Evolutionary conservation across 2,888 invertebrate genomes (phyloP).

Genomic region (Myopa testacea): DNA sequence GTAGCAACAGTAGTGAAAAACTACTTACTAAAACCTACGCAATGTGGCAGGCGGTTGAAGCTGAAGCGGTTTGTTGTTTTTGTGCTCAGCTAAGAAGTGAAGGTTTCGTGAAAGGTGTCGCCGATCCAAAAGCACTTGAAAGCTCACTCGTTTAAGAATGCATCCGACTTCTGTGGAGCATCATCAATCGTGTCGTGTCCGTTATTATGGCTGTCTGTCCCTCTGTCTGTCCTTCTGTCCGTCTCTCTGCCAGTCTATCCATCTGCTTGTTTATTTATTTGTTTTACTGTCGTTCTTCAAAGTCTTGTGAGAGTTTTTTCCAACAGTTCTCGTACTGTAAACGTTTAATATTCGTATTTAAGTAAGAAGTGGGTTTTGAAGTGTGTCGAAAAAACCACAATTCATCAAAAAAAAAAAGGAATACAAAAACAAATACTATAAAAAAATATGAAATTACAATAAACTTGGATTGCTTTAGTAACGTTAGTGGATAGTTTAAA

Average conservation of each 20-base stretch:
- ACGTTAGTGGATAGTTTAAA: too few relatives aligned
- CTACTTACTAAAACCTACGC: constrained; percentile 2
- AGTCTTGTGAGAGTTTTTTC: too few relatives aligned
- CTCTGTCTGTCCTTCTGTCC: too few relatives aligned
- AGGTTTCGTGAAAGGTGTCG: background rate
- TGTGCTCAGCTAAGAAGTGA: background rate
- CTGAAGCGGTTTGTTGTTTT: background rate
- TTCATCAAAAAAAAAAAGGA: too few relatives aligned
- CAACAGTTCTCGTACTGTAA: too few relatives aligned
- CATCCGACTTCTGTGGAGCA: background rate
- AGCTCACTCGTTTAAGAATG: background rate
- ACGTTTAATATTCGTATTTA: too few relatives aligned
- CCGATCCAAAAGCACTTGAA: background rate
- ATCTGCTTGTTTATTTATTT: background rate
- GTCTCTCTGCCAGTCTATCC: background rate
- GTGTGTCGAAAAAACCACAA: too few relatives aligned
- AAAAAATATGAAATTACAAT: too few relatives aligned
- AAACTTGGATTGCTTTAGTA: too few relatives aligned
- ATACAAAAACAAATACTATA: too few relatives aligned
- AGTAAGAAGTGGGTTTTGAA: too few relatives aligned
- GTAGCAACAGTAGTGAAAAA: background rate
- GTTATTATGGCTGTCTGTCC: too few relatives aligned
- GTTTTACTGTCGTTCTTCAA: background rate
- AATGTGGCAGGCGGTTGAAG: background rate
- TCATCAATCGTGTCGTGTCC: background rate